Conservation (phyloP, 2,888 invertebrate genomes). For the Athalia cordata region DNA sequence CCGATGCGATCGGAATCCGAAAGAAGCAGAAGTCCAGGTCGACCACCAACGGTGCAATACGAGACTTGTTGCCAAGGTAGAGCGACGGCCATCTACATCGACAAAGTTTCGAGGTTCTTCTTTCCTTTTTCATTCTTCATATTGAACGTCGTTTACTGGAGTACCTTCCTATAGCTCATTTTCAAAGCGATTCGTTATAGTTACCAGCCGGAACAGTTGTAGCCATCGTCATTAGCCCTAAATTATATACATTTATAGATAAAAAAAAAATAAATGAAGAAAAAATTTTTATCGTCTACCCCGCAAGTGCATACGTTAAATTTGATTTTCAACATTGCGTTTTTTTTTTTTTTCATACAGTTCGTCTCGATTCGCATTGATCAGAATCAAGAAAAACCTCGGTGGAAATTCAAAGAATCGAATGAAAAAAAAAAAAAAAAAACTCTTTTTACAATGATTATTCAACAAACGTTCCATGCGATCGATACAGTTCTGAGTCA, state of each 20-base stretch:
- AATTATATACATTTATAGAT: no score
- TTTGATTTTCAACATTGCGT: no score
- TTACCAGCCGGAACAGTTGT: slow-evolving; percentile 5
- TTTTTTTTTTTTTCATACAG: no score
- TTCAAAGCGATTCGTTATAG: background rate
- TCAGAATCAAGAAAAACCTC: no score
- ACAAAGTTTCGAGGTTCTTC: slow-evolving; percentile 91
- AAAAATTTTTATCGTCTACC: background rate
- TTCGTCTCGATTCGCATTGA: no score
- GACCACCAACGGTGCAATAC: slow-evolving; percentile 78
- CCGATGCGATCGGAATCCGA: slow-evolving; percentile 71
- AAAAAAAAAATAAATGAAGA: no score
- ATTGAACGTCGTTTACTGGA: slow-evolving; percentile 93
- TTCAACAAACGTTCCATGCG: no score
- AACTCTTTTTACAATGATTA: no score
- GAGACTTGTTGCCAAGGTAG: slow-evolving; percentile 87
- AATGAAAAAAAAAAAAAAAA: no score
- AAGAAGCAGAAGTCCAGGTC: slow-evolving; percentile 69
- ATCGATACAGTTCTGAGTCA: no score
- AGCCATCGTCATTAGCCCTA: no score
- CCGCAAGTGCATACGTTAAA: background rate
- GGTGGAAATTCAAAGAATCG: no score
- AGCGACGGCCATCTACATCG: slow-evolving; percentile 85
- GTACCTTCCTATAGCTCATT: slow-evolving; percentile 79
- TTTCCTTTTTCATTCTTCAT: slow-evolving; percentile 93